Evolutionary conservation across 2,888 invertebrate genomes (phyloP), one percentile per base, ranked within the genome.

Genomic region (Ennomos quercinarius): DNA sequence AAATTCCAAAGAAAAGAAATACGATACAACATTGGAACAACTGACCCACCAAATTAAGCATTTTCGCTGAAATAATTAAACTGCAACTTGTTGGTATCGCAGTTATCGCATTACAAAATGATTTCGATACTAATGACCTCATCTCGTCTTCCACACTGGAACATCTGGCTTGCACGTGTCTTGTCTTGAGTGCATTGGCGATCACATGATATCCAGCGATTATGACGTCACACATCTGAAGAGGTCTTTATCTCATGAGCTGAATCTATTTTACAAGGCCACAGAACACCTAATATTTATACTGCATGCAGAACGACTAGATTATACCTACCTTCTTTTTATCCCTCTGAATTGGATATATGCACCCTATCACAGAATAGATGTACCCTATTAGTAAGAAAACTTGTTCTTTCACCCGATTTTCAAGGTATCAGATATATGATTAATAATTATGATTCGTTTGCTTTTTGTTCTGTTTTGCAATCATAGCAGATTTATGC

Each of bases 121-220:
- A 48, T 27, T 55, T 49, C 35, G 36, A 40, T 49, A 35, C 10
- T 40, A 39, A 51, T 63, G 60, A 63, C 51, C 52, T 66, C 56
- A 61, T 61, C 36, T 57, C 49, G 61, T 61, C 17, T 57, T 46
- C 41, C 49, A 46, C 40, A 11, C 27, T 27, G 51, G 50, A 49
- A 48, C 73, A 72, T 72, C 54, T 73, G 72, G 64, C 39, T 38
- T 40, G 54, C 72, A 72, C 60, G 62, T 73, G 34, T 47, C 45
- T 8, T 36, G 63, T 60, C 48, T 54, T 53, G 46, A 61, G 54
- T 54, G 58, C 54, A 37, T 59, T 40, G 10, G 43, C 45, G 36
- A 59, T 56, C 57, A 62, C 51, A 61, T 60, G 50, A 50, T 63
- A 50, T 10, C 11, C 17, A 10, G 10, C 27, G 41, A 40, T 40